Percentiles rank a stretch among this genome's conserved stretches.
Conservation (phyloP, 64 coral and sea anemone species). For the Anthopleura sola region DNA sequence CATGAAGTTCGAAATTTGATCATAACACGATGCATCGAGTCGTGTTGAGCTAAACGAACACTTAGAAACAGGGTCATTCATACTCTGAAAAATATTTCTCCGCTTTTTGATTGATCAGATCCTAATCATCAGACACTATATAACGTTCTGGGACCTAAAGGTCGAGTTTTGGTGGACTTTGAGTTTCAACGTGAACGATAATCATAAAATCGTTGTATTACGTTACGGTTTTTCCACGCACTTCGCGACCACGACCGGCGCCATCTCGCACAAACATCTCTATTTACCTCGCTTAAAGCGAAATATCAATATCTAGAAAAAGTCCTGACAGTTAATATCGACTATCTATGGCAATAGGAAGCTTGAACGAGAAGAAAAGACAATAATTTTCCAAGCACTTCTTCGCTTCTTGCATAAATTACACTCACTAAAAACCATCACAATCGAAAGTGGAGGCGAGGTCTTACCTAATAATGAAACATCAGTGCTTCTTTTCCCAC, state of each 20-base stretch:
- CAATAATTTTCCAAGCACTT: neutral
- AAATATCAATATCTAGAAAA: neutral
- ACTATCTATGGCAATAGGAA: neutral
- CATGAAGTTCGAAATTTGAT: neutral
- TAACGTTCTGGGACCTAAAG: neutral
- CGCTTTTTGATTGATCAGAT: neutral
- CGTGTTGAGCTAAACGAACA: neutral
- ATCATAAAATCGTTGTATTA: conserved; percentile 12
- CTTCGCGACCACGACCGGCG: neutral
- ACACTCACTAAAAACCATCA: conserved; percentile 40
- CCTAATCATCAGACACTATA: neutral
- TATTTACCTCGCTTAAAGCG: neutral
- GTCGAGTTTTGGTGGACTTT: neutral
- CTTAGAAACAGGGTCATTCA: conserved; percentile 1
- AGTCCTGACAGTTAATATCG: neutral
- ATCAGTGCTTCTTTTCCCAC: conserved; percentile 50
- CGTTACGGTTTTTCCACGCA: conserved; percentile 13
- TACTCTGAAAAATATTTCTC: neutral
- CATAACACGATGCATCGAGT: neutral
- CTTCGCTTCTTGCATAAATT: conserved; percentile 52
- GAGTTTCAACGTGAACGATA: neutral
- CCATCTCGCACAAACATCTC: neutral
- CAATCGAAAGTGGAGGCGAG: conserved; percentile 63
- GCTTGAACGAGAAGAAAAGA: neutral
- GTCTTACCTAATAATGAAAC: conserved; percentile 61